phyloP scores from a whole-genome alignment of 2,797 vertebrate species.

The Lepilemur ruficaudatus region DNA sequence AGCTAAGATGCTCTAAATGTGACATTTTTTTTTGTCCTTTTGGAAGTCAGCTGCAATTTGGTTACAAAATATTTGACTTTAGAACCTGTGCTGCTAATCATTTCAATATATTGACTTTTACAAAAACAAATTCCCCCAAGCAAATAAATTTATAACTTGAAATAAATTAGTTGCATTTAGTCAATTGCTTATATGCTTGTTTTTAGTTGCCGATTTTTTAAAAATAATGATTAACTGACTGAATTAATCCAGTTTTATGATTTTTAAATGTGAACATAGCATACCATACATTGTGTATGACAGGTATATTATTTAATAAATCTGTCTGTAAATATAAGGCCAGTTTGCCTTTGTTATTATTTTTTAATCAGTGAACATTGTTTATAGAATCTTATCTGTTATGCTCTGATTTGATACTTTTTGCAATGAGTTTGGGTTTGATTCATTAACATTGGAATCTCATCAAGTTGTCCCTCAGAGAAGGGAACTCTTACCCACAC shows the following conservation, averaged over 20 bases:
- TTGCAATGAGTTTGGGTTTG: neutral
- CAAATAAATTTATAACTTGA: neutral
- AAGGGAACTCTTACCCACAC: neutral
- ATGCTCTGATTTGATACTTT: neutral
- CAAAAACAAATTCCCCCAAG: neutral
- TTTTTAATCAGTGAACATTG: neutral
- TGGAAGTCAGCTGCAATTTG: neutral
- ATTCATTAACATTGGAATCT: neutral
- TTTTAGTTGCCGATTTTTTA: neutral
- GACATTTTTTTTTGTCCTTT: neutral
- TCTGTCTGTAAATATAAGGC: neutral
- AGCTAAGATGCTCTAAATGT: neutral
- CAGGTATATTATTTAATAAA: neutral
- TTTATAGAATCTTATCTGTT: neutral
- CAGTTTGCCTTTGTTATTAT: neutral
- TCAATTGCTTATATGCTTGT: neutral
- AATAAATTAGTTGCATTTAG: neutral
- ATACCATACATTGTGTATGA: neutral
- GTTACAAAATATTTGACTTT: neutral
- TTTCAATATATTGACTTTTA: neutral
- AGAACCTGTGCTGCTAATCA: neutral
- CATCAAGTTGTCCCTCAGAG: neutral
- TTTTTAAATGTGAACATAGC: neutral
- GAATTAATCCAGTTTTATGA: neutral
- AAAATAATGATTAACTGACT: neutral